These are phyloP conservation scores for Ophion slaviceki DNA, from an alignment of 2,888 invertebrate species.

Conservation along the genomic window DNA sequence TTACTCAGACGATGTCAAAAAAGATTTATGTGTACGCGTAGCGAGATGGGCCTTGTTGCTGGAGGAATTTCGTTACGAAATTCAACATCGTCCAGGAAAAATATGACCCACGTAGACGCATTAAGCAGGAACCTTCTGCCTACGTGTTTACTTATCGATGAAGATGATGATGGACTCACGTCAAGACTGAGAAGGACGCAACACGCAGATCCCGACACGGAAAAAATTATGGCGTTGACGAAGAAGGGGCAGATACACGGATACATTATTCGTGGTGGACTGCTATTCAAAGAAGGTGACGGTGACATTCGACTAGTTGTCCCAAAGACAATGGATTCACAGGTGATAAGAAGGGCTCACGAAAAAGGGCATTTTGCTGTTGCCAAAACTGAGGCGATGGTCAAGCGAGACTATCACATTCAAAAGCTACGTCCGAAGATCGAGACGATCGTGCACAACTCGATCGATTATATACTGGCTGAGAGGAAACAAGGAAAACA, in stretches of 20 bases:
- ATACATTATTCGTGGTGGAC: constrained; percentile 28
- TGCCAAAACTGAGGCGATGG: constrained; percentile 60
- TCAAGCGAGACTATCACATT: constrained; percentile 62
- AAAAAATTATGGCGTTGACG: constrained; percentile 8
- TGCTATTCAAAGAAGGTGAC: constrained; percentile 53
- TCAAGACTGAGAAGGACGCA: constrained; percentile 24
- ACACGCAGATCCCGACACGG: constrained; percentile 24
- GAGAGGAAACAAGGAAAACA: constrained; percentile 62
- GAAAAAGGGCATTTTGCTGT: constrained; percentile 63
- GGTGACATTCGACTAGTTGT: constrained; percentile 59
- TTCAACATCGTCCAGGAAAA: constrained; percentile 63
- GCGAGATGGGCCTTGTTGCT: constrained; percentile 45
- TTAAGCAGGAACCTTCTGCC: constrained; percentile 61
- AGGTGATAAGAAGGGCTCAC: constrained; percentile 60
- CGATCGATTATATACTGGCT: constrained; percentile 65
- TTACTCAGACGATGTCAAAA: too few relatives aligned
- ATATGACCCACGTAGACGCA: constrained; percentile 68
- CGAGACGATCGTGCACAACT: constrained; percentile 54
- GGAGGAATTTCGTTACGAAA: constrained; percentile 63
- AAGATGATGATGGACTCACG: constrained; percentile 14
- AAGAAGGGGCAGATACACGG: neutral
- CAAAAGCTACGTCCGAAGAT: constrained; percentile 51
- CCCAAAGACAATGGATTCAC: constrained; percentile 53
- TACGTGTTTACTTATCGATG: neutral
- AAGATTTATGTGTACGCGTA: neutral